Base-by-base conservation (phyloP, 2,113 vertebrate species). In the Ondatra zibethicus region DNA sequence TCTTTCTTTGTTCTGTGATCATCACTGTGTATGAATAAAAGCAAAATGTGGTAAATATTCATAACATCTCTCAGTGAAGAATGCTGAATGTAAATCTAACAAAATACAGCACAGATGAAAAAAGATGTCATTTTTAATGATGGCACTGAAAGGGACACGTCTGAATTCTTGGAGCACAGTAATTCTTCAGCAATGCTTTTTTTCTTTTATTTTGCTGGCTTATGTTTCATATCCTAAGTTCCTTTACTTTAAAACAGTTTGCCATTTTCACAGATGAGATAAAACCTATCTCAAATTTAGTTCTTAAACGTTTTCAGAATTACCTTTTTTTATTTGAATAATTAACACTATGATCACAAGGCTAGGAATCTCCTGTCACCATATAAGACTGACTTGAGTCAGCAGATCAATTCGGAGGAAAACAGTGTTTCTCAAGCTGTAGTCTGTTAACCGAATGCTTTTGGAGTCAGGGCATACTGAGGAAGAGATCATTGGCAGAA, bases 1-100 rank as follows among this genome's bases (percentile, higher is more conserved):
- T 75, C 36, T 50, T 78, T 5, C 91, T 97, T 88, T 95, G 1
- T 88, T 91, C 39, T 11, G 0, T 81, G 63, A 72, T 77, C 50
- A 42, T 94, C 61, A 66, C 45, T 93, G 66, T 31, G 23, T 88
- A 42, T 77, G 58, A 95, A 78, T 85, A 94, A 92, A 96, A 95
- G 39, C n/a, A 97, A 97, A 88, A 84, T 81, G 31, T 1, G 87
- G 31, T 88, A 93, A 93, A 42, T 89, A 92, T 96, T 92, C 70
- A 68, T 78, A 55, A 87, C 65, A 75, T 89, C 33, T 72, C 23
- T 94, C 86, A 63, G 0, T 89, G 27, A 96, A 94, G 39, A 72
- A 94, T 93, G 42, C 17, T 14, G n/a, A 92, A 70, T 58, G 29
- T 73, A 97, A 93, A 70, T 75, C 29, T 72, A 92, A 84, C 47